phyloP scores from a whole-genome alignment of 2,113 vertebrate genomes.

The Notothenia rossii region DNA sequence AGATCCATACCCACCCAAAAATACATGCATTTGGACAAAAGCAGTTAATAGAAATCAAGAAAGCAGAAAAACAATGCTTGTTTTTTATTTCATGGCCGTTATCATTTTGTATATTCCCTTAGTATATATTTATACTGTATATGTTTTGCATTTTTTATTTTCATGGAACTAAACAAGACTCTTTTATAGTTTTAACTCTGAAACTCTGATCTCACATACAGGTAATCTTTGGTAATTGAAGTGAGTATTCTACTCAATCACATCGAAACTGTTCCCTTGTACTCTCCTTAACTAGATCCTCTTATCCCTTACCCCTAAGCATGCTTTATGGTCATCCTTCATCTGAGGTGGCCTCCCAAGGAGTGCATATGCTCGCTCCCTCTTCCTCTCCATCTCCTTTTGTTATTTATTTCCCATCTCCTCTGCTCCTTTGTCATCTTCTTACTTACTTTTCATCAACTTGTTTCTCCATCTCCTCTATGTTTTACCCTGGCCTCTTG shows the following conservation, averaged over 20 bases:
- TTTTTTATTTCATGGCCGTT: neutral
- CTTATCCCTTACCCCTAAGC: constrained; percentile 45
- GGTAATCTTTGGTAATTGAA: neutral
- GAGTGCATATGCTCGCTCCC: constrained; percentile 64
- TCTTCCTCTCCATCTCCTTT: constrained; percentile 31
- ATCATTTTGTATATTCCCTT: neutral
- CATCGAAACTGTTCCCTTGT: neutral
- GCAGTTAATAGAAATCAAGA: neutral
- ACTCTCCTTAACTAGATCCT: constrained; percentile 16
- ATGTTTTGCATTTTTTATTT: neutral
- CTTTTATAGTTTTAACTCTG: neutral
- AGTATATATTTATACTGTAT: constrained; percentile 3
- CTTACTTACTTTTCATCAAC: constrained; percentile 28
- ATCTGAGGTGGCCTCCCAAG: constrained; percentile 52
- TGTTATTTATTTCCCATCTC: constrained; percentile 36
- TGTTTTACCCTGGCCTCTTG: constrained; percentile 21
- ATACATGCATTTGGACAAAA: constrained; percentile 27
- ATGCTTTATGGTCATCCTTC: constrained; percentile 70
- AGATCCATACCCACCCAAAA: neutral
- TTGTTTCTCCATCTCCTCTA: constrained; percentile 17
- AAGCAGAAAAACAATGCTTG: neutral
- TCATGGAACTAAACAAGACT: neutral
- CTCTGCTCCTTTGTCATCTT: constrained; percentile 40
- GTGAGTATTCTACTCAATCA: neutral
- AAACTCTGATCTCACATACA: neutral